These are phyloP conservation scores for Heliconius himera DNA, from an alignment of 1,140 invertebrate genomes.

Conservation along the genomic window DNA sequence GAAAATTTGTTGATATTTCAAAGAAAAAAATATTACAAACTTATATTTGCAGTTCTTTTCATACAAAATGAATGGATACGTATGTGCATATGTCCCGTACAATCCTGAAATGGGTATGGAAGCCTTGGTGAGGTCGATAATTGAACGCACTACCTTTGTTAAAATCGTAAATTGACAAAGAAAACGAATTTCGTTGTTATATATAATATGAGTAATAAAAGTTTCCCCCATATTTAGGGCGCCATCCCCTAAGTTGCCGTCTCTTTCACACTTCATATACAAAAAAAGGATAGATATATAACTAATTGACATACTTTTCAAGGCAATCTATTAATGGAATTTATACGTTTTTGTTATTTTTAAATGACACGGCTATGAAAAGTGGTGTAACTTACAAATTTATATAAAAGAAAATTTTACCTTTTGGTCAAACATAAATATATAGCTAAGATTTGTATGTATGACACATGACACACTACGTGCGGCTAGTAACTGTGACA, in stretches of 20 bases:
- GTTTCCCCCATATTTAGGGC: not conserved
- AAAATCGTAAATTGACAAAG: not conserved
- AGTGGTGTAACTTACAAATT: not conserved
- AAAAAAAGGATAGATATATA: not conserved
- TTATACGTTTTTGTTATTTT: slow-evolving; percentile 1
- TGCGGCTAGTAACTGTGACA: no score
- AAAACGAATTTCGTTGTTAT: not conserved
- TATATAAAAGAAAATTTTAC: not conserved
- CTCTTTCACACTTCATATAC: not conserved
- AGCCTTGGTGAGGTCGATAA: not conserved
- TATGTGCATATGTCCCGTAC: no score
- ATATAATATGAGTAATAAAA: slow-evolving; percentile 15
- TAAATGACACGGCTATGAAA: not conserved
- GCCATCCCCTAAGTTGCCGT: not conserved
- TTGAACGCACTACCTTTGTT: not conserved
- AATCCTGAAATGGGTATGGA: no score
- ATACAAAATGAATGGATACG: no score
- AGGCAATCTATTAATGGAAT: slow-evolving; percentile 9
- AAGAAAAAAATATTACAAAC: no score
- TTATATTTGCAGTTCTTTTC: no score
- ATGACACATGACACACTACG: no score
- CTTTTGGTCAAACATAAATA: no score
- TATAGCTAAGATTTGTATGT: no score
- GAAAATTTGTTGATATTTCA: no score
- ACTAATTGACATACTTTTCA: slow-evolving; percentile 4